Conservation (phyloP, 53 echinoderm and acorn worm species). For the Paelopatides confundens region DNA sequence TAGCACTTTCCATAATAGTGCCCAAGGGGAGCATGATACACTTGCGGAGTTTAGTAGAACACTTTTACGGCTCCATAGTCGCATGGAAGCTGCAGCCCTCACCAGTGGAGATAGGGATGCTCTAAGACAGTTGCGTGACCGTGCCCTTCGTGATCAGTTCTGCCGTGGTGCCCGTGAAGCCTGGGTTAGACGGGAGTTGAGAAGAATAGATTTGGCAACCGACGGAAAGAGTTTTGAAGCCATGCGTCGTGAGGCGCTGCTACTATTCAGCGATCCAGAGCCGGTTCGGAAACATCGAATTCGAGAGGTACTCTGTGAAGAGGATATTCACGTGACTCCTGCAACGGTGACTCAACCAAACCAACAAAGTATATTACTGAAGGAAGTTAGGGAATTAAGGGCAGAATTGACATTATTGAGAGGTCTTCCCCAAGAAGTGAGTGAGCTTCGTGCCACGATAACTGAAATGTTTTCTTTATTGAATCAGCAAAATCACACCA, state of each 20-base stretch:
- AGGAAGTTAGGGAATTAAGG: no score
- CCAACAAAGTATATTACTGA: no score
- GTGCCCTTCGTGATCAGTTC: slow-evolving; percentile 38
- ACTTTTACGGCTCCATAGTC: slow-evolving; percentile 13
- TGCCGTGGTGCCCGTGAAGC: slow-evolving; percentile 24
- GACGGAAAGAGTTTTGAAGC: background rate
- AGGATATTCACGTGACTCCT: no score
- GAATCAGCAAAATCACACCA: no score
- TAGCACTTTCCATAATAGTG: slow-evolving; percentile 29
- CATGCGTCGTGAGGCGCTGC: background rate
- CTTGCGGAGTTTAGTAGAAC: slow-evolving; percentile 51
- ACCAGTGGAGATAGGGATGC: slow-evolving; percentile 40
- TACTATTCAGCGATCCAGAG: background rate
- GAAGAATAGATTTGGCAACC: slow-evolving; percentile 6
- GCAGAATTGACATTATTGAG: no score
- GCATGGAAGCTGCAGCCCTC: slow-evolving; percentile 13
- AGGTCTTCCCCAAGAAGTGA: no score
- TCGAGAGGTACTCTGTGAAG: background rate
- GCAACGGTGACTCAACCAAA: no score
- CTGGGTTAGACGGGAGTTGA: slow-evolving; percentile 35
- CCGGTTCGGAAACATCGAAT: background rate
- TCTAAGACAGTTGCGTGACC: slow-evolving; percentile 4
- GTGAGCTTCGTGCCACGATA: no score
- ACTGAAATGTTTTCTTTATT: no score
- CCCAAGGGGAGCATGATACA: slow-evolving; percentile 33